Conservation (phyloP, 2,113 vertebrate genomes). For the Agapornis roseicollis region DNA sequence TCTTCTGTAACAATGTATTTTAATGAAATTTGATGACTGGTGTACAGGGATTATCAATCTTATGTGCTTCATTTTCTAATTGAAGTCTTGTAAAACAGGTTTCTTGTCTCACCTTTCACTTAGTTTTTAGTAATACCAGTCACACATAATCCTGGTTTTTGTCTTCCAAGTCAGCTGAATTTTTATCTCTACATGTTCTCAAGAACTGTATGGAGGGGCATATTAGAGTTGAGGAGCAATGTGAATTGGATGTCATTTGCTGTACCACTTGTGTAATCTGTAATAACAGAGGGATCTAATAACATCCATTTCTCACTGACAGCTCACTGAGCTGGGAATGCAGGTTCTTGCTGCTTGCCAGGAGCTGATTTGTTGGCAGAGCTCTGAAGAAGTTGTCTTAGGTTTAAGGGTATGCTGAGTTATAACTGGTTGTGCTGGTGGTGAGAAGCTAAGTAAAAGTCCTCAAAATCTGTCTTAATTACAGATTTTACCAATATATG, state of each 20-base stretch:
- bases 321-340: not conserved
- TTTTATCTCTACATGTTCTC: not conserved
- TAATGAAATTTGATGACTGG: not conserved
- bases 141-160: not conserved
- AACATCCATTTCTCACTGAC: constrained; percentile 2
- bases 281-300: constrained; percentile 12
- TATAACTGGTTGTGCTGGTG: not conserved
- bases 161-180: not conserved
- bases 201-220: not conserved
- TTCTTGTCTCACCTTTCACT: not conserved
- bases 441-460: not conserved
- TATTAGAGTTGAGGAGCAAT: not conserved
- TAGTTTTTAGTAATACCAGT: not conserved
- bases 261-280: not conserved
- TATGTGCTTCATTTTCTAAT: not conserved
- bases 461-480: not conserved
- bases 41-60: not conserved
- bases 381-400: not conserved
- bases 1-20: not conserved
- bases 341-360: not conserved
- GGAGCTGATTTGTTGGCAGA: not conserved
- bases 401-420: not conserved
- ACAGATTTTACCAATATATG: not conserved
- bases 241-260: constrained; percentile 28
- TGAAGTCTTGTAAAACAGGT: not conserved